Conservation (phyloP, 2,888 invertebrate genomes). For the Cataglyphis albicans region DNA sequence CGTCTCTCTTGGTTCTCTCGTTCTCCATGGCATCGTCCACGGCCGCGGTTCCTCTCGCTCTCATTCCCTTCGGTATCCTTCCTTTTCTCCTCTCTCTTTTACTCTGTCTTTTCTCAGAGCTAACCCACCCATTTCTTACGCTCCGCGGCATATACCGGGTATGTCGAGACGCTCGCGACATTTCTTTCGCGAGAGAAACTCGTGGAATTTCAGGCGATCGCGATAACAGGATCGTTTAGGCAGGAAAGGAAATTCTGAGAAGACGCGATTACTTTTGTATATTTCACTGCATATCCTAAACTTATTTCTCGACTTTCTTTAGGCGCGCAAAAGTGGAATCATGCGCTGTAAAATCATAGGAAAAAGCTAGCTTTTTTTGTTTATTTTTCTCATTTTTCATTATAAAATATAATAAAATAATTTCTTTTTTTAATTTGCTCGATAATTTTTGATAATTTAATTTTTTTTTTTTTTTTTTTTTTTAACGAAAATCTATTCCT, state of each 20-base stretch:
- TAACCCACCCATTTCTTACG: slow-evolving; percentile 84
- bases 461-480: not conserved
- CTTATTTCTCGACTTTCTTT: not conserved
- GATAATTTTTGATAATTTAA: too few relatives aligned
- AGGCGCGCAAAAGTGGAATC: not conserved
- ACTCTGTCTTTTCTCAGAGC: slow-evolving; percentile 72
- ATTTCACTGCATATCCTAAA: not conserved
- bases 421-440: not conserved
- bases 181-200: not conserved
- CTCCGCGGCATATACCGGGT: slow-evolving; percentile 78
- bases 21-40: slow-evolving; percentile 22
- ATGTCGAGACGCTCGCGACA: slow-evolving; percentile 33
- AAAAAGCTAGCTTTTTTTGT: not conserved
- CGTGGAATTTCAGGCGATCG: not conserved
- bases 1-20: slow-evolving; percentile 28
- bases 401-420: not conserved
- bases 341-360: not conserved
- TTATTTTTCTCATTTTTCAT: not conserved
- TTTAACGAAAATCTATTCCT: not conserved
- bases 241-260: slow-evolving; percentile 14
- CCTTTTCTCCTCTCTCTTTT: slow-evolving; percentile 59
- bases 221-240: slow-evolving; percentile 43
- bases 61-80: slow-evolving; percentile 46
- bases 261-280: not conserved
- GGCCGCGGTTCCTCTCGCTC: not conserved